Base-by-base conservation (phyloP, 1,140 invertebrate species). In the Drosophila mayri region DNA sequence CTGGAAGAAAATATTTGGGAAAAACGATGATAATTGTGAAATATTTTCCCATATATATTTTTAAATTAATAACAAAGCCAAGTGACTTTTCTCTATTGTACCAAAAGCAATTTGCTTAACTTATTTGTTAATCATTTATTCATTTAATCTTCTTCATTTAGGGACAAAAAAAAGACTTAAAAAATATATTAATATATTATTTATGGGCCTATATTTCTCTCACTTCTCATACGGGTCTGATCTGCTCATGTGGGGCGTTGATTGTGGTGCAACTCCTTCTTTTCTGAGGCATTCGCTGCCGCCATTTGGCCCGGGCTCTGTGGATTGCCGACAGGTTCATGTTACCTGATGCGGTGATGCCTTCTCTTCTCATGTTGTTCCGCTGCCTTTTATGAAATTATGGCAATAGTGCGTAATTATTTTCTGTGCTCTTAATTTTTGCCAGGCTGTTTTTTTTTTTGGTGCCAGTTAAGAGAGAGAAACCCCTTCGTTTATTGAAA, bases 361-460 rank as follows among this genome's bases (percentile, higher is more conserved):
- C 60, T 20, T 63, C 62, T 52, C 54, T 58, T 66, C 65, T 64
- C 50, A 52, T 60, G 40, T 43, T 43, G 32, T 52, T 76, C 50
- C 74, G 55, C 63, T 54, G 64, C 55, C 74, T 65, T 76, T 82
- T 87, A 79, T 79, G 71, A 92, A 92, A 91, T 92, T 88, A 88
- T 91, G 70, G 91, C 87, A 91, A 91, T 70, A 92, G 74, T 92
- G 87, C 86, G 85, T 92, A 92, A 92, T 92, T 92, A 92, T 92
- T 92, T 92, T 85, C 37, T 90, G 82, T 90, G 86, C 85, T 90
- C 85, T 90, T 90, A 90, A 90, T 90, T 90, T 88, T 76, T 67
- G 64, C 43, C 71, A 50, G 67, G 32, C 52, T 63, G 58, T 61
- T 54, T 59, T 71, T 63, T 16, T 16, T 5, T 25, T 62, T 16